Evolutionary conservation across 2,113 vertebrate species (phyloP), one percentile per base, ranked within the genome.

Genomic region (Misgurnus mizolepis): DNA sequence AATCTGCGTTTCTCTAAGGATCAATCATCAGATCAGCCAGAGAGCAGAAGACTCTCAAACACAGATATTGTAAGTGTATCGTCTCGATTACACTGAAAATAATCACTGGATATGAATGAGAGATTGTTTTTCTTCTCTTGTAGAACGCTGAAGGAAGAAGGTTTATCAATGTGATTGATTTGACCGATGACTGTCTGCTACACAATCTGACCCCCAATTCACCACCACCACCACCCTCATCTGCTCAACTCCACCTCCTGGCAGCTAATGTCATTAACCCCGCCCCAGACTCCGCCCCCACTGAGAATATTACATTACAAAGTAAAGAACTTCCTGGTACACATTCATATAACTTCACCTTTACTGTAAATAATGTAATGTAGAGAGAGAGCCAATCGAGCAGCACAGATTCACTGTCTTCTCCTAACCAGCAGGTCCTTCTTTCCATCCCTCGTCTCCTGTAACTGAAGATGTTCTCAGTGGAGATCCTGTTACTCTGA

Each of bases 81-180:
- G 5, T 5, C 45, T 27, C 11, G 50, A 11, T 66, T 45, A 5
- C 11, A 6, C 7, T 71, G 2, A 7, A 50, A 53, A 34, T 39
- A 15, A n/a, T 11, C 7, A 9, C 39, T 53, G 53, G 43, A 62
- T 47, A 4, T 11, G 49, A 12, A 12, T 47, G 12, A 3, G 17
- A 18, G 15, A 60, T 4, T 18, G 27, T 4, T 49, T 15, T n/a
- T 43, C 7, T 70, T 4, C 6, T 81, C 9, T 67, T 58, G 76
- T 77, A 93, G 90, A 61, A 83, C 80, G 76, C 90, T 83, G 55
- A 45, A 67, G 86, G 90, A 22, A 89, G 10, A 18, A 88, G 89
- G 40, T 96, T 94, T 76, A 85, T 98, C 80, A 92, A 90, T 79
- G 95, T 97, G 67, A 84, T 85, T 56, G 96, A 97, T 86, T 91